Conservation (phyloP, 2,888 invertebrate species). For the Cheilosia vernalis region DNA sequence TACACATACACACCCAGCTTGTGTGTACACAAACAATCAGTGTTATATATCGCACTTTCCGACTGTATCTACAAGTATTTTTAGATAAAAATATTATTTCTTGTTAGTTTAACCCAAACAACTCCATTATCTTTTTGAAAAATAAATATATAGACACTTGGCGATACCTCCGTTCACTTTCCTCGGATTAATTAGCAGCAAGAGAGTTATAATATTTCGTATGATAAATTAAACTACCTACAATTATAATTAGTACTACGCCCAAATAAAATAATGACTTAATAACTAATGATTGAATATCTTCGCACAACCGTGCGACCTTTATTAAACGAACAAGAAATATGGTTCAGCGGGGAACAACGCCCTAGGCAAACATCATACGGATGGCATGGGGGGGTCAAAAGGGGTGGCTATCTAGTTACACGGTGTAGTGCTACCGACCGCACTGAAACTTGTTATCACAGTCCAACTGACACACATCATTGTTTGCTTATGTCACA, state of each 20-base stretch:
- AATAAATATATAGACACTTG: background rate
- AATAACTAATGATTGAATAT: background rate
- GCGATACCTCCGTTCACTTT: too few species aligned
- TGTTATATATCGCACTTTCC: constrained; percentile 11
- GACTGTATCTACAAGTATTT: constrained; percentile 1
- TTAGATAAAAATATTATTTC: constrained; percentile 15
- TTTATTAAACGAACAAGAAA: constrained; percentile 6
- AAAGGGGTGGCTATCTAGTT: too few species aligned
- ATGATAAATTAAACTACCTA: background rate
- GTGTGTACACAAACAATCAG: background rate
- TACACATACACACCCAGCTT: background rate
- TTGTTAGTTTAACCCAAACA: constrained; percentile 13
- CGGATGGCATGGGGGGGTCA: too few species aligned
- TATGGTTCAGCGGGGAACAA: constrained; percentile 12
- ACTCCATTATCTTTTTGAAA: background rate
- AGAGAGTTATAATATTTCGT: too few species aligned
- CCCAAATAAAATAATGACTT: background rate
- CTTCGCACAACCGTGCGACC: constrained; percentile 37
- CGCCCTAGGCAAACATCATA: background rate
- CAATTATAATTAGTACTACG: background rate
- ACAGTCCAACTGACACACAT: too few species aligned
- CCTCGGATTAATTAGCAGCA: too few species aligned
- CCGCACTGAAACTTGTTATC: too few species aligned
- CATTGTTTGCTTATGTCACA: too few species aligned
- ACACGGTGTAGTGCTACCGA: too few species aligned